Evolutionary conservation across 1,140 invertebrate genomes (phyloP), one percentile per base, ranked within the genome.

Genomic region (Aphelenchoides avenae): DNA sequence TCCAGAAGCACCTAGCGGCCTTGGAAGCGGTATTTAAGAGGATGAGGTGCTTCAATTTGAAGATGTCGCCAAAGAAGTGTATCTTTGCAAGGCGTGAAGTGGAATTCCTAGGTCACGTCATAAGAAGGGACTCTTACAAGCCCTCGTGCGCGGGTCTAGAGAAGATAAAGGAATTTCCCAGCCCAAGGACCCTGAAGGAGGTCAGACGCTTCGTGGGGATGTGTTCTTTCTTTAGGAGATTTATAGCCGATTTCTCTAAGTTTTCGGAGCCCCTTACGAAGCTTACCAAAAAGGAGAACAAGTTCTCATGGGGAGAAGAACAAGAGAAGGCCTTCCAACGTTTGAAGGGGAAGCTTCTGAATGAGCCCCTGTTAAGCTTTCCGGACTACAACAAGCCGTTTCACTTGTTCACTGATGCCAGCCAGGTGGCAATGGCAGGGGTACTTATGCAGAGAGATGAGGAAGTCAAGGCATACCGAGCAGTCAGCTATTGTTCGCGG

Each of bases 161-260:
- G 34, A 62, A 63, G 6, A 57, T 78, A 13, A 44, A 52, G 24
- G 42, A 73, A 7, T 75, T 70, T 55, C 74, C 68, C 13, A 53
- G 42, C 11, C 76, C 78, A 13, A 64, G 6, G 33, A 75, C 63
- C 22, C 18, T 66, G 0, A 68, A 67, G 15, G 48, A 73, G 33
- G 37, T 79, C 0, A 37, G 61, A 50, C 22, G 42, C 13, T 78
- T 78, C 47, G 29, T 78, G 3, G 70, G 73, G 29, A 52, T 71
- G 6, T 18, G 15, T 6, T 27, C 18, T 7, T 60, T 58, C 22
- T 60, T 34, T 34, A 29, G 57, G 11, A 40, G 40, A 33, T 43
- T 51, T 31, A 22, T 60, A 3, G 4, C 7, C 1, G 20, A 41
- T 9, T 60, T 44, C 18, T 33, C 57, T 13, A 20, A 31, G n/a